Evolutionary conservation across 2,113 vertebrate genomes (phyloP), one percentile per base, ranked within the genome.

Genomic region (Psephotus haematonotus): DNA sequence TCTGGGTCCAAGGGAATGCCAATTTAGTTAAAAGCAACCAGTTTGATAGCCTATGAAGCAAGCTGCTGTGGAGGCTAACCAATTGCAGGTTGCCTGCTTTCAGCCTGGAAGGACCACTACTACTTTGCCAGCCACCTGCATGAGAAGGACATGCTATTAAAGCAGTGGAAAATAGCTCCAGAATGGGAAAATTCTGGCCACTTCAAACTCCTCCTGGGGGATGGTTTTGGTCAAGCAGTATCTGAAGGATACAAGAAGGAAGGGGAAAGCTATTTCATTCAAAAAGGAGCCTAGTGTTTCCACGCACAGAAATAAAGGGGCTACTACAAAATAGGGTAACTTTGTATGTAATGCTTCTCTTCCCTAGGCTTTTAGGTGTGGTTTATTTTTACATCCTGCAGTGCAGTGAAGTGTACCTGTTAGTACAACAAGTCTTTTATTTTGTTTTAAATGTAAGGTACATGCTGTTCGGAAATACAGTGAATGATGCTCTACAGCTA

Each of bases 361-460:
- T 82, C 87, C 67, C n/a, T 9, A 15, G 82, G n/a, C 64, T 77
- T 68, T 57, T 41, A 43, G 62, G 5, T 64, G 20, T 90, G 14
- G 25, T 78, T 72, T 31, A 9, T 33, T 75, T 67, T 80, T 63
- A 35, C 22, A 43, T 79, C n/a, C 77, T 71, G 52, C 47, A 49
- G 16, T 77, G 63, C 92, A 31, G 55, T 65, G 12, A 64, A 43
- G 7, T 22, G 19, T 41, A 82, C n/a, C 70, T 83, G 24, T 67
- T 50, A 53, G 19, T 0, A 1, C 47, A 63, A 13, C 11, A 28
- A 0, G 41, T 65, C 53, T 14, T 35, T 35, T 16, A 2, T 23
- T 68, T 16, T 87, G 11, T 47, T 87, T 74, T 20, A 12, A 35
- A 16, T n/a, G 8, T 41, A 59, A 87, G 43, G 41, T 85, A 67